Percentiles rank a stretch among this genome's conserved stretches.
These are phyloP conservation scores for Crepidodera aurea DNA, from an alignment of 2,888 invertebrate genomes.

Conservation along the genomic window DNA sequence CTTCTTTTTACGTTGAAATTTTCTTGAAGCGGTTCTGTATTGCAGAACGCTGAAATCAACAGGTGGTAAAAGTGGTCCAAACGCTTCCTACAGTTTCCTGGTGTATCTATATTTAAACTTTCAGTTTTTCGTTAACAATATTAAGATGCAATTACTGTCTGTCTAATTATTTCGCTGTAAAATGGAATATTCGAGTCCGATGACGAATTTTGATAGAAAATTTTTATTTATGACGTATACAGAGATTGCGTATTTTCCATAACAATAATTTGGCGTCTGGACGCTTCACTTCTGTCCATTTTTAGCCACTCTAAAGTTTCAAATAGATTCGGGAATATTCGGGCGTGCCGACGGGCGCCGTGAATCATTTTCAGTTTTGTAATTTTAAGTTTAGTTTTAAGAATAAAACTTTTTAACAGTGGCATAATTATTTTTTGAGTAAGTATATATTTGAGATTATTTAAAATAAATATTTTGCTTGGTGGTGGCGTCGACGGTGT, in stretches of 20 bases:
- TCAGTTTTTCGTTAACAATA: too few relatives aligned
- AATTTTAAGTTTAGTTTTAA: conserved; percentile 53
- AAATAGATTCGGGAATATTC: conserved; percentile 47
- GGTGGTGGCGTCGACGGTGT: conserved; percentile 2
- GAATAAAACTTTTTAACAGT: conserved; percentile 51
- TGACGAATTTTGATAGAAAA: background rate
- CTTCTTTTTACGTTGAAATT: too few relatives aligned
- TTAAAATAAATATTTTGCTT: conserved; percentile 16
- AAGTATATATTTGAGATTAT: conserved; percentile 45
- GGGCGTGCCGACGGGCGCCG: conserved; percentile 43
- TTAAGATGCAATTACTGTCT: too few relatives aligned
- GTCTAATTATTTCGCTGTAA: background rate
- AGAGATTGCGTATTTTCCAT: conserved; percentile 43
- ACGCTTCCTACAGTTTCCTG: too few relatives aligned
- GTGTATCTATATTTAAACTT: too few relatives aligned
- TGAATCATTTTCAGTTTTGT: conserved; percentile 53
- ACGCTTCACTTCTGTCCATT: conserved; percentile 55
- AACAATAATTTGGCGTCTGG: conserved; percentile 47
- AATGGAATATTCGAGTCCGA: background rate
- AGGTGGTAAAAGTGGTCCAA: too few relatives aligned
- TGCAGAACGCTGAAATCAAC: too few relatives aligned
- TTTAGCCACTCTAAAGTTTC: conserved; percentile 55
- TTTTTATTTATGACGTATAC: conserved; percentile 22
- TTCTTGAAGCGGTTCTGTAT: too few relatives aligned
- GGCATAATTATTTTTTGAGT: conserved; percentile 53